These are phyloP conservation scores for Nyctibius bracteatus DNA, from an alignment of 2,113 vertebrate genomes.

Conservation along the genomic window DNA sequence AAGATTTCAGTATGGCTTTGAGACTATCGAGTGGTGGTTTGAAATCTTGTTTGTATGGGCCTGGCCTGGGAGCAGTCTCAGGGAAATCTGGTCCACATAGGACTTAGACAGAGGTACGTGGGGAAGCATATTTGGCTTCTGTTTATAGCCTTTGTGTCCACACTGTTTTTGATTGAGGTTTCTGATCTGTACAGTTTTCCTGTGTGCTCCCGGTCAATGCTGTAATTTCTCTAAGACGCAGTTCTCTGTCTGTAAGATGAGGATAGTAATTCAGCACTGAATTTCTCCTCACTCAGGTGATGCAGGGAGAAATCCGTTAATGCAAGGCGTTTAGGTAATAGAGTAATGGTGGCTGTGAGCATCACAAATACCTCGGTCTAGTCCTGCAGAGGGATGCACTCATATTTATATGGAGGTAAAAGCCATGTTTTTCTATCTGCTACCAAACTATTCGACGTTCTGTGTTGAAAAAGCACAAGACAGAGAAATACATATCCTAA, in stretches of 20 bases:
- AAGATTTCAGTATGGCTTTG: neutral
- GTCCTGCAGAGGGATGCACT: neutral
- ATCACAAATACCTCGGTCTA: neutral
- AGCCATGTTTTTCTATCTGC: neutral
- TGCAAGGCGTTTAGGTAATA: neutral
- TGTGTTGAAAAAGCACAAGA: neutral
- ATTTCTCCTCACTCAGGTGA: neutral
- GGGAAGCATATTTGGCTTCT: neutral
- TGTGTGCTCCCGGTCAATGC: neutral
- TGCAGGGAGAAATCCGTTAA: slow-evolving; percentile 26
- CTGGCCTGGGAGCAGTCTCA: neutral
- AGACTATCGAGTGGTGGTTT: neutral
- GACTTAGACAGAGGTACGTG: neutral
- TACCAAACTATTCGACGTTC: neutral
- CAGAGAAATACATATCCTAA: slow-evolving; percentile 23
- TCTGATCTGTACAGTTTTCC: neutral
- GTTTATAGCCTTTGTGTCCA: neutral
- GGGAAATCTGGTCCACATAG: neutral
- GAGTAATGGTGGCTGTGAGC: neutral
- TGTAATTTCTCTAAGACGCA: neutral
- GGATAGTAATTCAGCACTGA: neutral
- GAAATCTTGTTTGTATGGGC: neutral
- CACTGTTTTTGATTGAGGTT: neutral
- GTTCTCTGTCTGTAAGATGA: neutral
- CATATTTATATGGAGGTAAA: neutral